Evolutionary conservation across 2,797 vertebrate species (phyloP).

Genomic region (Cyprinodon diabolis): DNA sequence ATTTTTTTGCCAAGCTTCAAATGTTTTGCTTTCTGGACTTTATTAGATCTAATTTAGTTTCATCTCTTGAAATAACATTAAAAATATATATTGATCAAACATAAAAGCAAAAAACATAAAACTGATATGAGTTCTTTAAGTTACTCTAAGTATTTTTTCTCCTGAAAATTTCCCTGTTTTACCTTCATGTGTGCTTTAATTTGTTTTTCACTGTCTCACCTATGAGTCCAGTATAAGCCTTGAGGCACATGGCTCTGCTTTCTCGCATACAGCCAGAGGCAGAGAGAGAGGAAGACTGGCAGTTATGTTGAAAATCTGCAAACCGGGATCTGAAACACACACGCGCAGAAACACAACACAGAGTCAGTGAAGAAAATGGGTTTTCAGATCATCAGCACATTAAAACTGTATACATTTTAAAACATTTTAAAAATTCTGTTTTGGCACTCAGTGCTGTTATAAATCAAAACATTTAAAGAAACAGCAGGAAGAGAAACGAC

Average conservation of each 20-base stretch:
- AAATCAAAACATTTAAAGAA: constrained; percentile 25
- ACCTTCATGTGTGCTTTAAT: constrained; percentile 17
- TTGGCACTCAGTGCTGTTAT: constrained; percentile 24
- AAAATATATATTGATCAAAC: constrained; percentile 13
- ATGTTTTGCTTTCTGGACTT: constrained; percentile 39
- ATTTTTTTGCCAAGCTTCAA: constrained; percentile 18
- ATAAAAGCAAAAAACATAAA: constrained; percentile 14
- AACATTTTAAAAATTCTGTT: constrained; percentile 36
- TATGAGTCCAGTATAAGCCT: constrained; percentile 94
- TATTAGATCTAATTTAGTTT: constrained; percentile 22
- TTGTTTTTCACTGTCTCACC: constrained; percentile 80
- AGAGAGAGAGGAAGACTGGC: constrained; percentile 83
- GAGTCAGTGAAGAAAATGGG: constrained; percentile 13
- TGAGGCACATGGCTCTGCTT: constrained; percentile 87
- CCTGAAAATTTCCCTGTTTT: not conserved
- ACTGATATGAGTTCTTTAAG: constrained; percentile 15
- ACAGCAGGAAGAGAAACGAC: constrained; percentile 9
- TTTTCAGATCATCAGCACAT: constrained; percentile 26
- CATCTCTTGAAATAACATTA: constrained; percentile 26
- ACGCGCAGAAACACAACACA: not conserved
- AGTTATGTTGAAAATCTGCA: constrained; percentile 94
- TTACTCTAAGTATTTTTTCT: constrained; percentile 4
- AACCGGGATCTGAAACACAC: constrained; percentile 88
- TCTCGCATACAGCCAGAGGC: constrained; percentile 84
- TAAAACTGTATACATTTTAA: constrained; percentile 32